Evolutionary conservation across 2,888 invertebrate genomes (phyloP).

Genomic region (Eupithecia inturbata): DNA sequence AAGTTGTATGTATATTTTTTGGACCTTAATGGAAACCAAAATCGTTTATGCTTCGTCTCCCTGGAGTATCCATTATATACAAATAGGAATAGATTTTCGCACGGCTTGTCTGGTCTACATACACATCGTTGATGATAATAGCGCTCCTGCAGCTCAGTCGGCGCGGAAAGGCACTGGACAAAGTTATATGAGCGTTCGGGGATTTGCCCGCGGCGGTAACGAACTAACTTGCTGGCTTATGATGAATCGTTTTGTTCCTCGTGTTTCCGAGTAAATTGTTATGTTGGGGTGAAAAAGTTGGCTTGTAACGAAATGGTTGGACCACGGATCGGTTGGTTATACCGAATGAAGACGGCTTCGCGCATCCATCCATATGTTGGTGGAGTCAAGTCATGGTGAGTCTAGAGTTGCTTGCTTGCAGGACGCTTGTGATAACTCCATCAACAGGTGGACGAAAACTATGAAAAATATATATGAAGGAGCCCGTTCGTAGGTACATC

Average conservation of each 20-base stretch:
- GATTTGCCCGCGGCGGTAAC: slow-evolving; percentile 9
- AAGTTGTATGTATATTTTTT: no score
- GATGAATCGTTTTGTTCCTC: slow-evolving; percentile 7
- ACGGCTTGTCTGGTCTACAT: not conserved
- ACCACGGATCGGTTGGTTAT: not conserved
- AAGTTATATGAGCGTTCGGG: slow-evolving; percentile 9
- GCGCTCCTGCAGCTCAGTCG: not conserved
- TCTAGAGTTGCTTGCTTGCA: no score
- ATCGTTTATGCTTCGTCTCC: no score
- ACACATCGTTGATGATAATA: not conserved
- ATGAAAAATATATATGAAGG: no score
- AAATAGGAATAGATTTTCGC: no score
- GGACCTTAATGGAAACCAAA: no score
- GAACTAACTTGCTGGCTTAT: slow-evolving; percentile 2
- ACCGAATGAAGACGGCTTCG: not conserved
- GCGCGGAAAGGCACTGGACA: not conserved
- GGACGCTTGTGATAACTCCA: no score
- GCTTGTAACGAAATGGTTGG: not conserved
- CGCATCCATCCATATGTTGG: not conserved
- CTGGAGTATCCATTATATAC: no score
- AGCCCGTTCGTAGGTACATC: no score
- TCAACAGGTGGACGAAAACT: no score
- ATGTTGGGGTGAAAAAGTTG: not conserved
- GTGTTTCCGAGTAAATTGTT: slow-evolving; percentile 5
- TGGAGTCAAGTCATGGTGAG: no score